A percentile compares a stretch with the other conserved stretches of the same genome.
Conservation (phyloP, 1,140 invertebrate genomes). For the Papilio polyxenes region DNA sequence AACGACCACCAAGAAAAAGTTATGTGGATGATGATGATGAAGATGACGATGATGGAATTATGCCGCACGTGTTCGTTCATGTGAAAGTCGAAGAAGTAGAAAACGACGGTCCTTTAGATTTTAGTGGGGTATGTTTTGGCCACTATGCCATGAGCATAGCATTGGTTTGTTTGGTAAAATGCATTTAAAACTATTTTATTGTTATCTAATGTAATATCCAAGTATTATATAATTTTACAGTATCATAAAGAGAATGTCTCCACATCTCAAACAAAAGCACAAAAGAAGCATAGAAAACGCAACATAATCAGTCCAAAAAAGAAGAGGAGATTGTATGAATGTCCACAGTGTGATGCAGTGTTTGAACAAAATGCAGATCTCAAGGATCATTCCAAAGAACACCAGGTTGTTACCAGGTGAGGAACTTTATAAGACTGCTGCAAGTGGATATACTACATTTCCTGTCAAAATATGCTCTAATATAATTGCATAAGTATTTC, state of each 20-base stretch:
- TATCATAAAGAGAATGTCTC: conserved; percentile 35
- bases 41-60: conserved; percentile 42
- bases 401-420: conserved; percentile 49
- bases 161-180: not conserved
- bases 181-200: no score
- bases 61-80: conserved; percentile 45
- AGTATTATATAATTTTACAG: conserved; percentile 6
- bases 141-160: not conserved
- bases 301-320: conserved; percentile 19
- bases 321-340: conserved; percentile 35
- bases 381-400: conserved; percentile 45
- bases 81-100: conserved; percentile 46
- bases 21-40: conserved; percentile 37
- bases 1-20: conserved; percentile 31
- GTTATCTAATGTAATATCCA: not conserved
- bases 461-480: no score
- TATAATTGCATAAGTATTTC: no score
- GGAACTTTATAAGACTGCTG: no score
- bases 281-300: conserved; percentile 24
- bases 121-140: conserved; percentile 41
- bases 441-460: no score
- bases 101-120: conserved; percentile 43
- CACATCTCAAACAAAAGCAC: conserved; percentile 25
- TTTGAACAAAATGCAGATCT: conserved; percentile 39
- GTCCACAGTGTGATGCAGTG: conserved; percentile 39